Evolutionary conservation across 30 jellyfish, hydroid and myxozoan species (phyloP), one percentile per base, ranked within the genome.

Genomic region (Pseudorhiza aurosa): DNA sequence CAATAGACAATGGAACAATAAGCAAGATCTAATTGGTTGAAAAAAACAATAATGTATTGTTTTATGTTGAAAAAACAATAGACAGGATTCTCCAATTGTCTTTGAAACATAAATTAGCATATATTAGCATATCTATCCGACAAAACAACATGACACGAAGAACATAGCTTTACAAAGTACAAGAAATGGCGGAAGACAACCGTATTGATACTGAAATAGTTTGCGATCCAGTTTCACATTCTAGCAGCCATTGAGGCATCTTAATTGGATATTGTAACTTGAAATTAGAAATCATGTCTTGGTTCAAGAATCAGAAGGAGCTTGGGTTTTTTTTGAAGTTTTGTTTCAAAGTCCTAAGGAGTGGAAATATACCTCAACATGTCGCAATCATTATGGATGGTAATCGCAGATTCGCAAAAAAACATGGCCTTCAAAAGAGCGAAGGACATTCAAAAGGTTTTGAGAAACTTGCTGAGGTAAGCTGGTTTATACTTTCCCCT

Each of bases 301-400:
- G 95, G 97, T 93, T 93, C 68, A 60, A 77, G 44, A 88, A 75
- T 39, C 76, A 88, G 56, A 56, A 63, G 21, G 88, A 81, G 58
- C 99, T 94, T 21, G 95, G 97, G 44, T 73, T 81, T 26, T 73
- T 93, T 24, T 26, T 63, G 31, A 49, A 47, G 26, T 64, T 93
- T 40, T 58, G 81, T 60, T 93, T 79, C 68, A 53, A 79, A 21
- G 72, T 87, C 14, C 33, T 93, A 33, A 86, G 72, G 75, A 55
- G 95, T 65, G 99, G 99, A 26, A 39, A 83, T 33, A 73, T 95
- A 7, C 99, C 99, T 11, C 83, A 81, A 37, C 99, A 95, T 84
- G 96, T 95, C 33, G 99, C 97, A 11, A 55, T 95, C 40, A 95
- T 95, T 17, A 89, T 95, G 97, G 99, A 95, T 73, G 99, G 99